phyloP scores from a whole-genome alignment of 2,888 invertebrate genomes.

The Cheiracanthium punctorium region DNA sequence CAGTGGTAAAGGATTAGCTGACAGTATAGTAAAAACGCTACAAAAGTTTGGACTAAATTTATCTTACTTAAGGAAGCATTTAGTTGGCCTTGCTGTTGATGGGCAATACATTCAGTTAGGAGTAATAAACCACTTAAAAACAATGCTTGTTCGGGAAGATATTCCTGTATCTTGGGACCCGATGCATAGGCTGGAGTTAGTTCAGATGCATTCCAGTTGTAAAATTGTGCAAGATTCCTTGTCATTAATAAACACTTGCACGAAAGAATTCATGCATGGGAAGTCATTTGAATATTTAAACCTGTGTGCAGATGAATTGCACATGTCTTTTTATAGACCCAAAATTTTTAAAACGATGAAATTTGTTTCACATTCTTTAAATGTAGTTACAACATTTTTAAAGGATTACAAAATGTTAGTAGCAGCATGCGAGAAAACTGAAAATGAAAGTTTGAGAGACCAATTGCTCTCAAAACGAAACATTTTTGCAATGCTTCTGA shows the following conservation, averaged over 20 bases:
- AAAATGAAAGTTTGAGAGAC: too few species aligned
- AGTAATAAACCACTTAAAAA: neutral
- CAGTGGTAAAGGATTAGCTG: neutral
- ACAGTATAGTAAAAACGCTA: neutral
- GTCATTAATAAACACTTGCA: neutral
- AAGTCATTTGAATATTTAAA: neutral
- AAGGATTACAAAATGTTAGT: too few species aligned
- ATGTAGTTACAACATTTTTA: too few species aligned
- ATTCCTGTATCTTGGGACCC: slow-evolving; percentile 8
- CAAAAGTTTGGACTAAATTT: neutral
- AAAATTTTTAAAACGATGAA: too few species aligned
- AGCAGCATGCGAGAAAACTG: too few species aligned
- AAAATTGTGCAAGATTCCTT: neutral
- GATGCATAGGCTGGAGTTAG: neutral
- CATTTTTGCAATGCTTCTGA: too few species aligned
- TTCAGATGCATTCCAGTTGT: neutral
- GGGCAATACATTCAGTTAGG: slow-evolving; percentile 12
- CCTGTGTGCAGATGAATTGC: too few species aligned
- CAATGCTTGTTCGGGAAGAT: neutral
- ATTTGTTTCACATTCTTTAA: too few species aligned
- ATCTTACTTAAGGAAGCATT: neutral
- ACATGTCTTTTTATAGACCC: too few species aligned
- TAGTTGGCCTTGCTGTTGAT: slow-evolving; percentile 14
- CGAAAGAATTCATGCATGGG: slow-evolving; percentile 7
- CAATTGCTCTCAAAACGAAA: too few species aligned